A percentile compares a stretch with the other conserved stretches of the same genome.
These are phyloP conservation scores for Kradibia gibbosae DNA, from an alignment of 1,140 invertebrate species.

Conservation along the genomic window DNA sequence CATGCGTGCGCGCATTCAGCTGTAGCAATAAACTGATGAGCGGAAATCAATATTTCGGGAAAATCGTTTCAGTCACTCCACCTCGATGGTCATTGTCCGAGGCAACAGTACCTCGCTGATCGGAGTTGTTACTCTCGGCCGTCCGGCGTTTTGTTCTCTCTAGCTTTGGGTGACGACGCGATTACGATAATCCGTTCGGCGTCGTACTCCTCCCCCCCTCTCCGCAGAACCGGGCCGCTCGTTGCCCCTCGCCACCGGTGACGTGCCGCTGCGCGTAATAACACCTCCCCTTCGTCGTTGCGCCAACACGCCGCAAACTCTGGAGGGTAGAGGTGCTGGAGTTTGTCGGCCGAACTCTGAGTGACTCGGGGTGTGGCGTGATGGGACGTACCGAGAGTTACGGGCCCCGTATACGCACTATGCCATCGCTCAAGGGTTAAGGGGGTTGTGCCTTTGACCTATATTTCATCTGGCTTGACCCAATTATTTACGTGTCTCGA, in stretches of 20 bases:
- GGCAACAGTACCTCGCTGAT: not conserved
- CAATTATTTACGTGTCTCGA: not conserved
- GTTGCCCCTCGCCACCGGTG: not conserved
- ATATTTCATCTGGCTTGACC: not conserved
- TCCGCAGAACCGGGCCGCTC: too few relatives aligned
- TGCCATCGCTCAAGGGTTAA: conserved; percentile 9
- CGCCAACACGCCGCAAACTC: too few relatives aligned
- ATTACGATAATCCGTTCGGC: conserved; percentile 35
- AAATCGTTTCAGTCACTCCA: not conserved
- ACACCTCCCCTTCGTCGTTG: too few relatives aligned
- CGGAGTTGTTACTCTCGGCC: not conserved
- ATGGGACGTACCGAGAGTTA: not conserved
- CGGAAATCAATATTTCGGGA: conserved; percentile 7
- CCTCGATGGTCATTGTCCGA: not conserved
- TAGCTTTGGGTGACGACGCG: conserved; percentile 13
- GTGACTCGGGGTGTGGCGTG: too few relatives aligned
- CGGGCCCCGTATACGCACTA: not conserved
- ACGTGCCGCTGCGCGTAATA: not conserved
- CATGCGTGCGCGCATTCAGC: not conserved
- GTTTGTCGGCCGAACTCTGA: too few relatives aligned
- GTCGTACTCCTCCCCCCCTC: not conserved
- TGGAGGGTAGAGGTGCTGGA: too few relatives aligned
- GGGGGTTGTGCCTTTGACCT: conserved; percentile 1
- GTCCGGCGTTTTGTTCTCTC: conserved; percentile 23
- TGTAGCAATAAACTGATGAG: conserved; percentile 16